Conservation (phyloP, 2,797 vertebrate species). For the Cuculus canorus region DNA sequence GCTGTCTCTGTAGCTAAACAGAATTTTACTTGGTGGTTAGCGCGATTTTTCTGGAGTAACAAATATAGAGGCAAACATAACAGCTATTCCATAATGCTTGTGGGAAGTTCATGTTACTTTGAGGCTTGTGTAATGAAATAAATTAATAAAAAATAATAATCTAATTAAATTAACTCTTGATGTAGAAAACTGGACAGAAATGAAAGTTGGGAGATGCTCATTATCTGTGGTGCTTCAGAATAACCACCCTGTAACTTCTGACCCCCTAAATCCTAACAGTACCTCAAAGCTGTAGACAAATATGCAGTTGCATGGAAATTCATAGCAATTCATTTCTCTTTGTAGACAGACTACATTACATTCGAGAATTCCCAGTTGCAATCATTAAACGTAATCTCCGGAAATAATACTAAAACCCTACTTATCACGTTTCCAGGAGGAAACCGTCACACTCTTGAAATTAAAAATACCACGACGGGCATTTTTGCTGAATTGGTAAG, state of each 20-base stretch:
- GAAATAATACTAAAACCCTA: accelerated
- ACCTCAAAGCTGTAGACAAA: not conserved
- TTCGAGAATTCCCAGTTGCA: not conserved
- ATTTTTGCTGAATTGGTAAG: not conserved
- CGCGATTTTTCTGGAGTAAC: not conserved
- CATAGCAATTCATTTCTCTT: not conserved
- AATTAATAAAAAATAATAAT: not conserved
- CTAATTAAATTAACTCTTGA: not conserved
- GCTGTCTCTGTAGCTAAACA: not conserved
- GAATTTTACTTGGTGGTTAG: not conserved
- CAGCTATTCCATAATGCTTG: not conserved
- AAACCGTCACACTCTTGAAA: conserved; percentile 43
- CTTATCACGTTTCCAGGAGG: accelerated
- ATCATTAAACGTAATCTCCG: not conserved
- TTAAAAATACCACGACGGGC: accelerated
- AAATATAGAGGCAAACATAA: not conserved
- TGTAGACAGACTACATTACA: conserved; percentile 41
- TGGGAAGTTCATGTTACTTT: not conserved
- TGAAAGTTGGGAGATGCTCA: not conserved
- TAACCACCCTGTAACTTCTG: accelerated
- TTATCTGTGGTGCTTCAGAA: not conserved
- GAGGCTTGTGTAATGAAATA: not conserved
- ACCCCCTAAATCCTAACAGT: not conserved
- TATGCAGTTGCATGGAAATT: not conserved
- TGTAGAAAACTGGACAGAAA: not conserved